These are phyloP conservation scores for Limonius californicus DNA, from an alignment of 1,140 invertebrate genomes.

Conservation along the genomic window DNA sequence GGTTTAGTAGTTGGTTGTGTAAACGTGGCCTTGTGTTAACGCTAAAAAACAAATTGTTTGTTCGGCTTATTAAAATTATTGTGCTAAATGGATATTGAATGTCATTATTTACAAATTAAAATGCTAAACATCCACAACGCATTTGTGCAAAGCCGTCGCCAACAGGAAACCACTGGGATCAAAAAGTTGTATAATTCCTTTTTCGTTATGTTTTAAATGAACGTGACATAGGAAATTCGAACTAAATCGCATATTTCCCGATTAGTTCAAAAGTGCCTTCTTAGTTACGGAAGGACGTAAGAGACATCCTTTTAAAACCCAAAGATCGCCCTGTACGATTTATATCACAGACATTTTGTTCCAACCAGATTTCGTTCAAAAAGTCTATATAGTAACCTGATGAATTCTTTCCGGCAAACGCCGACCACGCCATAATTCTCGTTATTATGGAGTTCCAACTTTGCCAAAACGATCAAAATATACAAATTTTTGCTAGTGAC, in stretches of 20 bases:
- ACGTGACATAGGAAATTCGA: not conserved
- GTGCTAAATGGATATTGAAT: slow-evolving; percentile 46
- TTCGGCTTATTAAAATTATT: slow-evolving; percentile 9
- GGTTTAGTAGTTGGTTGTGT: slow-evolving; percentile 1
- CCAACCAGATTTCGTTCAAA: no score
- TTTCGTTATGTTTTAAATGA: slow-evolving; percentile 73
- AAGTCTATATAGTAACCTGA: not conserved
- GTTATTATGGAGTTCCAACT: slow-evolving; percentile 45
- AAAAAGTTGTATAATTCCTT: slow-evolving; percentile 82
- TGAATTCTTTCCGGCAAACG: not conserved
- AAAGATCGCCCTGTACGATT: not conserved
- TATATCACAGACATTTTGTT: no score
- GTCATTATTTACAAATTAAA: slow-evolving; percentile 41
- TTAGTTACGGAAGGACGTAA: not conserved
- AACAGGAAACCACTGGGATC: slow-evolving; percentile 74
- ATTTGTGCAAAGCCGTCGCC: slow-evolving; percentile 72
- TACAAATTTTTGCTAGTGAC: not conserved
- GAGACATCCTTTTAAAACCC: not conserved
- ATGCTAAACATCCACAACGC: slow-evolving; percentile 63
- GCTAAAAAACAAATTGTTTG: not conserved
- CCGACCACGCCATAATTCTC: not conserved
- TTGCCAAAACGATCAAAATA: slow-evolving; percentile 21
- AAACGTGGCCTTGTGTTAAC: slow-evolving; percentile 9
- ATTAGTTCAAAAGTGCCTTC: slow-evolving; percentile 1
- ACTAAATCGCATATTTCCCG: not conserved